Evolutionary conservation across 1,140 invertebrate species (phyloP), one percentile per base, ranked within the genome.

Genomic region (Drosophila athabasca): DNA sequence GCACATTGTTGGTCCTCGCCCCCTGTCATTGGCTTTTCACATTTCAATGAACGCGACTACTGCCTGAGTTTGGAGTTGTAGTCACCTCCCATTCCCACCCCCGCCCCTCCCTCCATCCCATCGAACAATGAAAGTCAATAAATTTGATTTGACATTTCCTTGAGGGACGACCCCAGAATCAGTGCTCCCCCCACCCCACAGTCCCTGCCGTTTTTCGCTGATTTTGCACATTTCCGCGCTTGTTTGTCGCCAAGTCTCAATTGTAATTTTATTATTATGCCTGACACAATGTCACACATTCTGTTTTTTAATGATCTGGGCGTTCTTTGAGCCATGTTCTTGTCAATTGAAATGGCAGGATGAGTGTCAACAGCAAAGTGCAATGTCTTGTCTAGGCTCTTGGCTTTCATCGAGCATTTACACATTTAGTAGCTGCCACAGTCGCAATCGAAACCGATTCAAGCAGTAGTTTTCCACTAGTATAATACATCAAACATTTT

Each of bases 131-230:
- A 77, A 83, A 88, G 83, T 88, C 83, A 88, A 88, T 88, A 88
- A 88, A 88, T 88, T 88, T 88, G 83, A 88, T 88, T 83, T 88
- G 83, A 88, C 83, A 88, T 88, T 82, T 87, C 62, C 79, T 62
- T 67, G 22, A 65, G 43, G 52, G 45, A 57, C 66, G 45, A 59
- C 62, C 54, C 31, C 31, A 35, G 31, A 35, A 35, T 35, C 31
- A 9, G 31, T 35, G 31, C 31, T 3, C 2, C 31, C 31, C 31
- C 31, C 9, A 3, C 9, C 2, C 31, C 43, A 44, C 54, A 13
- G 62, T 52, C 17, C 0, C 17, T 19, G 17, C 17, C 17, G 17
- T 66, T 58, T 71, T 76, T 44, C 52, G 83, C 83, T 88, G 83
- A 88, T 65, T 88, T 64, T 62, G 83, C 83, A 82, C 66, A 76